phyloP scores from a whole-genome alignment of 2,888 invertebrate genomes.

The Pachycephus smyrnensis region DNA sequence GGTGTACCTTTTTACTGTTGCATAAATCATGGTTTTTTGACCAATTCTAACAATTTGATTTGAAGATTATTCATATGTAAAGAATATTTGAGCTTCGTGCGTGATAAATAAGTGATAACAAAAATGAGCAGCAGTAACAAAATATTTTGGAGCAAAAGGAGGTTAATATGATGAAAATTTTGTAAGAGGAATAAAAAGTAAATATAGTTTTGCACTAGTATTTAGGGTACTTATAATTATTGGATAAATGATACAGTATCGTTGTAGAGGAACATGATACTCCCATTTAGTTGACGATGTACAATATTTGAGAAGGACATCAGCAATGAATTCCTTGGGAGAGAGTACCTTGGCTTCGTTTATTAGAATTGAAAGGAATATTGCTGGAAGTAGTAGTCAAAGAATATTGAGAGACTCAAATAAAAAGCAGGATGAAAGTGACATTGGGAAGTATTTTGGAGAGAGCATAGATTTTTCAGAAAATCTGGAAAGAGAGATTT shows the following conservation, averaged over 20 bases:
- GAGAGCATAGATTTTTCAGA: constrained; percentile 25
- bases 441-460: constrained; percentile 41
- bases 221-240: not conserved
- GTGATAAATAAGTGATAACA: not conserved
- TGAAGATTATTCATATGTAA: not conserved
- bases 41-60: not conserved
- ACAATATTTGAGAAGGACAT: not conserved
- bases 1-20: not conserved
- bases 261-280: not conserved
- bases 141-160: not conserved
- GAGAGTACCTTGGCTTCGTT: constrained; percentile 36
- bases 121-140: not conserved
- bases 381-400: constrained; percentile 11
- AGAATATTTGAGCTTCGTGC: not conserved
- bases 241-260: not conserved
- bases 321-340: constrained; percentile 37
- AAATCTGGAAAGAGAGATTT: constrained; percentile 2
- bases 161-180: not conserved
- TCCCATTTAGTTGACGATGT: not conserved
- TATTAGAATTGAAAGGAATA: constrained; percentile 22
- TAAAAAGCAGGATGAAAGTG: constrained; percentile 26
- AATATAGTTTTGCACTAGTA: not conserved
- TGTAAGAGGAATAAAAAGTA: not conserved
- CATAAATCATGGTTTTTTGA: not conserved
- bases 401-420: constrained; percentile 12